Evolutionary conservation across 1,140 invertebrate species (phyloP).

Genomic region (Odontomachus brunneus): DNA sequence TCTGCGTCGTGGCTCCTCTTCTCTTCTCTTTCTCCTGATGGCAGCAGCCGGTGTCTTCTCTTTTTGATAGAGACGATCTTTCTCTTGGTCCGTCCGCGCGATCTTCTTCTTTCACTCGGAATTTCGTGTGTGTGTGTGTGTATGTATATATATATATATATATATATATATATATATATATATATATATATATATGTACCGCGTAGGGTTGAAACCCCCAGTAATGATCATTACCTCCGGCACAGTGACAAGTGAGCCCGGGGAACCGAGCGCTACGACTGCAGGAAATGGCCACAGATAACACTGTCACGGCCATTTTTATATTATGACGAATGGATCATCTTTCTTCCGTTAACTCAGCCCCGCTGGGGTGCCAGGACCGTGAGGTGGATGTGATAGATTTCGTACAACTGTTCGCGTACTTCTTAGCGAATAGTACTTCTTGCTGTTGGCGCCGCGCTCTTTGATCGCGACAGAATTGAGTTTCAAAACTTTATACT

Average conservation of each 20-base stretch:
- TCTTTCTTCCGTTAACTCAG: constrained; percentile 76
- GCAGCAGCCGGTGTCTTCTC: neutral
- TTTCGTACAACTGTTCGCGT: constrained; percentile 65
- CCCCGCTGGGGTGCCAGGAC: constrained; percentile 11
- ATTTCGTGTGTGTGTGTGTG: constrained; percentile 20
- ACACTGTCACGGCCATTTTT: constrained; percentile 84
- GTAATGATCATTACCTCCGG: constrained; percentile 85
- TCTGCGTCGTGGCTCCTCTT: constrained; percentile 7
- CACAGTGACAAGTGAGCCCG: constrained; percentile 83
- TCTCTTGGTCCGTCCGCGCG: constrained; percentile 16
- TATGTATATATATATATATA: constrained; percentile 10
- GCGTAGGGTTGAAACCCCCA: constrained; percentile 67
- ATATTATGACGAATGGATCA: constrained; percentile 84
- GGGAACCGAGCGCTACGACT: constrained; percentile 73
- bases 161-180: constrained; percentile 1
- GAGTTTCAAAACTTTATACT: neutral
- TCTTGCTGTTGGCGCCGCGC: neutral
- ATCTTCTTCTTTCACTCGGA: constrained; percentile 24
- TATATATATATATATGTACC: constrained; percentile 8
- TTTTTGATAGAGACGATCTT: constrained; percentile 31
- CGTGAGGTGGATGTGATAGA: constrained; percentile 65
- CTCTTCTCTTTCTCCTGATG: constrained; percentile 37
- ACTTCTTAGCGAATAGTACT: constrained; percentile 1
- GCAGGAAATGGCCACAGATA: constrained; percentile 84
- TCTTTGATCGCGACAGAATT: neutral